phyloP scores from a whole-genome alignment of 2,113 vertebrate genomes.

The Tenebrosternarchus preto region DNA sequence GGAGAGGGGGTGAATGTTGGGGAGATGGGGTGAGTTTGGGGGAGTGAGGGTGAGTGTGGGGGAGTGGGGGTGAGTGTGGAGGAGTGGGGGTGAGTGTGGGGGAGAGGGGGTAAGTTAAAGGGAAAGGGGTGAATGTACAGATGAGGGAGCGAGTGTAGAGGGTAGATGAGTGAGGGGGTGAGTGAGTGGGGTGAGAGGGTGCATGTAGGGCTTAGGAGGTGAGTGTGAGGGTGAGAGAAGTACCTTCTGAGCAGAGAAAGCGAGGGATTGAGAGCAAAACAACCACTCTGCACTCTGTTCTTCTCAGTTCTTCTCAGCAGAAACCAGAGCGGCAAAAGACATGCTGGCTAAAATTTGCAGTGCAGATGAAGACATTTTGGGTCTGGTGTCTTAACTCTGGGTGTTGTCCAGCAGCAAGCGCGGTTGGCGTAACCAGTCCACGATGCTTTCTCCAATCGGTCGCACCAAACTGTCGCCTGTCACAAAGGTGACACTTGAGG shows the following conservation, averaged over 20 bases:
- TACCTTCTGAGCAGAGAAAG: not conserved
- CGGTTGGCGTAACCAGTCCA: not conserved
- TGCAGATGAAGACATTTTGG: conserved; percentile 14
- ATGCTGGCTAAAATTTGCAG: not conserved
- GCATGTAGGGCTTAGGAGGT: no score
- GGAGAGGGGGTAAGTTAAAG: no score
- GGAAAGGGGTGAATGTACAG: not conserved
- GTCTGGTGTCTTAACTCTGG: not conserved
- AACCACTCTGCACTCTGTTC: not conserved
- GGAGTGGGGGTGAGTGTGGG: no score
- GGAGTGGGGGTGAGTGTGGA: not conserved
- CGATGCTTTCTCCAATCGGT: not conserved
- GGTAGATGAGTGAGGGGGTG: no score
- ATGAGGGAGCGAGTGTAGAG: not conserved
- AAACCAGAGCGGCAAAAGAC: not conserved
- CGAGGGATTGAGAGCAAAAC: not conserved
- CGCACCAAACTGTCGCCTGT: conserved; percentile 6
- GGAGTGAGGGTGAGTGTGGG: not conserved
- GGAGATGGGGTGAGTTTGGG: not conserved
- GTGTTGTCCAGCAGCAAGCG: not conserved
- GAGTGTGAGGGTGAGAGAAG: not conserved
- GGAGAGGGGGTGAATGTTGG: not conserved
- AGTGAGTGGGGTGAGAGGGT: not conserved
- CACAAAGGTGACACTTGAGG: not conserved
- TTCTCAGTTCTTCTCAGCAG: not conserved